Evolutionary conservation across 2,888 invertebrate species (phyloP), one percentile per base, ranked within the genome.

Genomic region (Odontocolon sp.): DNA sequence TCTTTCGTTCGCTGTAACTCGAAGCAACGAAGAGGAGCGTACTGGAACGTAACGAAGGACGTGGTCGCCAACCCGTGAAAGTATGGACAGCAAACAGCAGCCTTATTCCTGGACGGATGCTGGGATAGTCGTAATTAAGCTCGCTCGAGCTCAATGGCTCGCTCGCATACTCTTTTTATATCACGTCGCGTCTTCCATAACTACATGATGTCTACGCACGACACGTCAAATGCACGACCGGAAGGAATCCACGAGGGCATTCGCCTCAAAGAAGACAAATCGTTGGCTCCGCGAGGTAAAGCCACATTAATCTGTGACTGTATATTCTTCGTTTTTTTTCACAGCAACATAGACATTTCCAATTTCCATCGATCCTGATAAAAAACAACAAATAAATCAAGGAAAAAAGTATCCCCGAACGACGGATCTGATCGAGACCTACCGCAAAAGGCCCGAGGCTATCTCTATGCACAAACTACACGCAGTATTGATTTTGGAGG

Each of bases 11-110:
- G 42, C 33, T 23, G 50, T 40, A 16, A 11, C n/a, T 40, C 38
- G 57, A 70, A 42, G 70, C 54, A 70, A 54, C 33, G 42, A 56
- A 71, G 71, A 50, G 63, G 67, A 72, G 63, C 72, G 70, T 75
- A 70, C 77, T 70, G 84, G 80, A 83, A 84, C 80, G 83, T 79
- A 82, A 82, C 82, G 81, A 81, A 83, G 83, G 83, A 85, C 85
- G 82, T 79, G 82, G 76, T 80, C 83, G 84, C 70, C 84, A 85
- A 83, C 76, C 84, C 86, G 84, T 87, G 86, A 85, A 86, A 86
- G 56, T 72, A 86, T 61, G 42, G 56, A 50, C 47, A 59, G 16
- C 47, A 14, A 33, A 23, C 81, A 78, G 59, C 69, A 63, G 54
- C 52, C 63, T 68, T 71, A 80, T 78, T 78, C 78, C 64, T 74